Base-by-base conservation (phyloP, 2,113 vertebrate genomes). In the Syngnathus floridae region DNA sequence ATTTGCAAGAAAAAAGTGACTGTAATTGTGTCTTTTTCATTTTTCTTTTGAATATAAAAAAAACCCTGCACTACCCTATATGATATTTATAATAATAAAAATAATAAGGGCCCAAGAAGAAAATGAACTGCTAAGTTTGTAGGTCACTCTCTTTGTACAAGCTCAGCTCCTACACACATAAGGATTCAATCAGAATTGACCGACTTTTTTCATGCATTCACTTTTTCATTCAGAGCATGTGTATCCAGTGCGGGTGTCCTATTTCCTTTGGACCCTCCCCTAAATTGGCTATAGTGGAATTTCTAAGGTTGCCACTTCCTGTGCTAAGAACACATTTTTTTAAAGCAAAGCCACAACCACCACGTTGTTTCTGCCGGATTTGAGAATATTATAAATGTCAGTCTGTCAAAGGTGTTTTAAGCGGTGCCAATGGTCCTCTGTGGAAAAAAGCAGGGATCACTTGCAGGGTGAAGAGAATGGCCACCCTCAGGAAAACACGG, bases 121-220 rank as follows among this genome's bases (percentile, higher is more conserved):
- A 66, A 71, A 45, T 51, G 21, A 31, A 59, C 36, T 71, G 62
- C 77, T 74, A 81, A 73, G 69, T 74, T 74, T 76, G 71, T 73
- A 60, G 78, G 66, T 79, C 81, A 70, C 41, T 68, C 48, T 10
- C 69, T 74, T 59, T 60, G 59, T 71, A 67, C 78, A 75, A 75
- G 26, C 59, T 45, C 17, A 76, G 26, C 59, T 45, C 17, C 58
- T 21, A 21, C 66, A 21, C 66, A 73, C 80, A 85, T 84, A 72
- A 82, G 80, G 76, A 81, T 78, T 61, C 52, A 75, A 82, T 85
- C 75, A 73, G 46, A 66, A 54, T 1, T 35, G 62, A 64, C 66
- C 55, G 57, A 40, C 56, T 22, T 74, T 76, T 76, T 78, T 84
- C 71, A 76, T 79, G 80, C 62, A 65, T 73, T 66, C 26, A 72